These are phyloP conservation scores for Ia io DNA, from an alignment of 2,113 vertebrate genomes.

Conservation along the genomic window DNA sequence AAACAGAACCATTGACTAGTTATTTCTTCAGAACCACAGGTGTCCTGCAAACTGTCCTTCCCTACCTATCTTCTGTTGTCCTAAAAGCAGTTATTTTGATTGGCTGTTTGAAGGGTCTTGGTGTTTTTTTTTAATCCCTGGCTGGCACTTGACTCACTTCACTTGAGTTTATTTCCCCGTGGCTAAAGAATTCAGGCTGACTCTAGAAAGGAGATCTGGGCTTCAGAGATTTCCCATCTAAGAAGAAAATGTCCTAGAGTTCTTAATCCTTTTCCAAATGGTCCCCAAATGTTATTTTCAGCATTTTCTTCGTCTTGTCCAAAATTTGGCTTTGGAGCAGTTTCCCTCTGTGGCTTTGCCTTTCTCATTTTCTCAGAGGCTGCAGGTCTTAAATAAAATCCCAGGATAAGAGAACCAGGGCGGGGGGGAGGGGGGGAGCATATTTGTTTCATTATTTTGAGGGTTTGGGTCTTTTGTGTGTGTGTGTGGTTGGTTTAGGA, in stretches of 20 bases:
- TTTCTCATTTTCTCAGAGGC: constrained; percentile 68
- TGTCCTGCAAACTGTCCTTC: constrained; percentile 52
- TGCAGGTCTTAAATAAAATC: constrained; percentile 44
- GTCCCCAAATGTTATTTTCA: neutral
- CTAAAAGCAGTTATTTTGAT: neutral
- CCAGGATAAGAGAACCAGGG: constrained; percentile 46
- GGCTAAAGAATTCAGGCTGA: constrained; percentile 29
- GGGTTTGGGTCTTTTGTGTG: neutral
- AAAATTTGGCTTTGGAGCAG: constrained; percentile 66
- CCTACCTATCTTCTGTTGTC: neutral
- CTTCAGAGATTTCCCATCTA: constrained; percentile 11
- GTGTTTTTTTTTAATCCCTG: constrained; percentile 10
- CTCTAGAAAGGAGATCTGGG: neutral
- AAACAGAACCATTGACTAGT: constrained; percentile 55
- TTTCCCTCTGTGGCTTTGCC: constrained; percentile 69
- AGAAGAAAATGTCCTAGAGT: constrained; percentile 13
- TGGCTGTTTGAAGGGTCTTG: neutral
- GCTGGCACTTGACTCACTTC: constrained; percentile 70
- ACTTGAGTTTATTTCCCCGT: constrained; percentile 56
- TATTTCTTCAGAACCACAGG: constrained; percentile 35
- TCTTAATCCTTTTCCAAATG: constrained; percentile 50
- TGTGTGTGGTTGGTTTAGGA: neutral
- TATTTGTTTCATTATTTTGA: constrained; percentile 39
- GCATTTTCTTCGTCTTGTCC: constrained; percentile 57
- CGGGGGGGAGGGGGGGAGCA: neutral